phyloP scores from a whole-genome alignment of 1,140 invertebrate genomes.

The Orussus abietinus region DNA sequence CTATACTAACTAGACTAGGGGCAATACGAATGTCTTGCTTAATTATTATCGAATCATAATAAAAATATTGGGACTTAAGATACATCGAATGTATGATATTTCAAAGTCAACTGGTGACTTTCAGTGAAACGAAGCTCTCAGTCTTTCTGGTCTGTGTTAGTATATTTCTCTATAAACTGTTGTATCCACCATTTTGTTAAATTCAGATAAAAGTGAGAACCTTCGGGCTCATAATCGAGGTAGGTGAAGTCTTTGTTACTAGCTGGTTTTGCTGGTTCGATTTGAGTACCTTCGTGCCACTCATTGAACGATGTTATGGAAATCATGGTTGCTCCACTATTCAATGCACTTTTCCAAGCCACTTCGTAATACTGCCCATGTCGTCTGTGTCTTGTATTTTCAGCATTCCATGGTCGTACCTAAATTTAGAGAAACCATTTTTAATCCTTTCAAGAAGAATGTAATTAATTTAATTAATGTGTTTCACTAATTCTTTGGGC shows the following conservation, averaged over 20 bases:
- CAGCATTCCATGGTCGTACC: conserved; percentile 55
- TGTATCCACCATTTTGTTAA: conserved; percentile 59
- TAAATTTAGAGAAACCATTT: no score
- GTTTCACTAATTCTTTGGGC: no score
- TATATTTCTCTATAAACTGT: conserved; percentile 44
- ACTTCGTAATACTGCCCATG: conserved; percentile 59
- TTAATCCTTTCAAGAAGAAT: no score
- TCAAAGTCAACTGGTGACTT: no score
- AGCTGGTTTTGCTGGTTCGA: conserved; percentile 58
- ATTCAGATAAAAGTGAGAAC: conserved; percentile 58
- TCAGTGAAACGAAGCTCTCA: no score
- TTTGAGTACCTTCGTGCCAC: conserved; percentile 62
- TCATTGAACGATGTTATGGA: conserved; percentile 62
- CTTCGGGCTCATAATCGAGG: conserved; percentile 59
- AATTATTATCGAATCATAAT: no score
- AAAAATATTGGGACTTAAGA: no score
- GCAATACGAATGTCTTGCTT: no score
- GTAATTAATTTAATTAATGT: no score
- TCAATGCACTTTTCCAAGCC: conserved; percentile 56
- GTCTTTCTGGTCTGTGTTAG: conserved; percentile 5
- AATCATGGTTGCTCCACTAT: conserved; percentile 52
- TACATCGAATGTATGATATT: no score
- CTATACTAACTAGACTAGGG: no score
- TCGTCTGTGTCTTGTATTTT: conserved; percentile 55
- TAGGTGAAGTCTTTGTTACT: conserved; percentile 50